Evolutionary conservation across 2,113 vertebrate genomes (phyloP).

Genomic region (Mystacornis crossleyi): DNA sequence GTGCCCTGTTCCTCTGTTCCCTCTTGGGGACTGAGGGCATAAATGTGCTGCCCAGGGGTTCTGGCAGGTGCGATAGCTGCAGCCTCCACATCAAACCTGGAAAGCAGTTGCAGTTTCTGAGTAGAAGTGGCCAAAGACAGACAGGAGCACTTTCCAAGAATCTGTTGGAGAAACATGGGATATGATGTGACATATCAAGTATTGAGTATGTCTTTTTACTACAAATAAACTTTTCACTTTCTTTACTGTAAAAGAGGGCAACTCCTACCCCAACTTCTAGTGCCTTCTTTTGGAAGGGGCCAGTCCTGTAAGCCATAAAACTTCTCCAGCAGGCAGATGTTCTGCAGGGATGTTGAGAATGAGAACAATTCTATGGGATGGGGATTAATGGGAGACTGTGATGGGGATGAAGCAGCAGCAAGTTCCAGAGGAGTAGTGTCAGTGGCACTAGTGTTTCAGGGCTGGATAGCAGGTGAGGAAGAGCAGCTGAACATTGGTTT

Average conservation of each 20-base stretch:
- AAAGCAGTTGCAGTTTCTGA: neutral
- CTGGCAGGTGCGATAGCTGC: fast-evolving
- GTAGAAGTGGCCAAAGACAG: neutral
- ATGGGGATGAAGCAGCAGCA: neutral
- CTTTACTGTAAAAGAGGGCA: neutral
- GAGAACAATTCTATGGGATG: fast-evolving
- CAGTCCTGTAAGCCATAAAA: neutral
- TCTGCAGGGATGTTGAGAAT: neutral
- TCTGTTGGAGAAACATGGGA: neutral
- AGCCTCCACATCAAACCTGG: neutral
- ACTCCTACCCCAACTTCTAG: neutral
- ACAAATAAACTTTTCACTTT: neutral
- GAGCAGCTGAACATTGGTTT: neutral
- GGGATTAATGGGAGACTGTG: neutral
- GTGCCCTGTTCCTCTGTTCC: neutral
- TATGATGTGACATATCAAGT: neutral
- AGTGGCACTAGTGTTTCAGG: neutral
- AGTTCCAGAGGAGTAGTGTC: neutral
- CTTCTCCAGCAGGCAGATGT: neutral
- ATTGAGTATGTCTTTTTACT: neutral
- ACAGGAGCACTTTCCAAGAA: neutral
- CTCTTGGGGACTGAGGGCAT: neutral
- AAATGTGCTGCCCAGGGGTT: neutral
- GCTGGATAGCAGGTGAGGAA: neutral
- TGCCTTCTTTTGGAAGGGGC: neutral